phyloP scores from a whole-genome alignment of 2,797 vertebrate genomes.

The Loriculus beryllinus region DNA sequence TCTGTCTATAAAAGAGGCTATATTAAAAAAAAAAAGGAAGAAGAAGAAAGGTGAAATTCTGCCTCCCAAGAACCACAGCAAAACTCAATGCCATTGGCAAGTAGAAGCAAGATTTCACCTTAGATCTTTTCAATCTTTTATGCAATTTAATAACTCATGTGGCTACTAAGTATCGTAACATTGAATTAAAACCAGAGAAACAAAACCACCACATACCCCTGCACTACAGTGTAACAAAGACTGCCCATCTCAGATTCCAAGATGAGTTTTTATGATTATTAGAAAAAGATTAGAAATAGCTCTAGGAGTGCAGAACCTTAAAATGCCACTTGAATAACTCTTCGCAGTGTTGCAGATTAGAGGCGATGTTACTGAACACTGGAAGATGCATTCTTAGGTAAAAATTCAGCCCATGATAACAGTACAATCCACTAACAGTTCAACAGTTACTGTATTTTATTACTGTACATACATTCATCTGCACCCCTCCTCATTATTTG shows the following conservation, averaged over 20 bases:
- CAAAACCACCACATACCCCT: not conserved
- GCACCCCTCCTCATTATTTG: not conserved
- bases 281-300: not conserved
- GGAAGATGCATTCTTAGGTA: not conserved
- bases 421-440: not conserved
- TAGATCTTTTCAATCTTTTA: not conserved
- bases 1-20: not conserved
- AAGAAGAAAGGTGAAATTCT: not conserved
- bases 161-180: not conserved
- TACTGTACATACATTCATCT: not conserved
- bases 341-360: not conserved
- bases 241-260: not conserved
- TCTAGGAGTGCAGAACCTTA: not conserved
- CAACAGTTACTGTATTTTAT: not conserved
- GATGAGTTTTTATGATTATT: not conserved
- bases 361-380: not conserved
- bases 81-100: not conserved
- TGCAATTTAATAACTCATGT: not conserved
- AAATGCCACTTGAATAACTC: not conserved
- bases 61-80: not conserved
- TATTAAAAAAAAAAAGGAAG: not conserved
- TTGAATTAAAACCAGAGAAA: not conserved
- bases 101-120: not conserved
- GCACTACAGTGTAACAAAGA: not conserved
- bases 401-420: not conserved